phyloP scores from a whole-genome alignment of 2,888 invertebrate species.

The Metacarcinus magister region DNA sequence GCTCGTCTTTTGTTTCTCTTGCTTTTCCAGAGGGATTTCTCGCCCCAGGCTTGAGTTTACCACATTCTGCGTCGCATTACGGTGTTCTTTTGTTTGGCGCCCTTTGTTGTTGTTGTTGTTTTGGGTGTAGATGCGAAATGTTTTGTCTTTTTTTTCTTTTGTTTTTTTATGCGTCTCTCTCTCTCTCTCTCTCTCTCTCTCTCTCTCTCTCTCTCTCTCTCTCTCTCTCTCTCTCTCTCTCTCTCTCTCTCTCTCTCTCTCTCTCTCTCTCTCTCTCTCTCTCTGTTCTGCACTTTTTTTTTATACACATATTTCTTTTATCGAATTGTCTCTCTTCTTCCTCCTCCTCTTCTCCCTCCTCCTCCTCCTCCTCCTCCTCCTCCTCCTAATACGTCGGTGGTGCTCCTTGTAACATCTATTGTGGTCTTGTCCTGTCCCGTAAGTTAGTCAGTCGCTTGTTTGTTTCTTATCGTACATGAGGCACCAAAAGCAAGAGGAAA shows the following conservation, averaged over 20 bases:
- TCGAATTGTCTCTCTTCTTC: not conserved
- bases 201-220: conserved; percentile 61
- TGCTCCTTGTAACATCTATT: not conserved
- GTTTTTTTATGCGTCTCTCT: not conserved
- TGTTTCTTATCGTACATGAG: not conserved
- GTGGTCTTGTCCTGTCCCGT: conserved; percentile 3
- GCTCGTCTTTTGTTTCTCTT: not conserved
- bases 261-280: conserved; percentile 66
- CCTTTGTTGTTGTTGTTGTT: not conserved
- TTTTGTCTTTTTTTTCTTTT: not conserved
- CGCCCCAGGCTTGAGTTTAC: not conserved
- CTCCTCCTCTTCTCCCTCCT: not conserved
- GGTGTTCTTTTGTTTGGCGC: not conserved
- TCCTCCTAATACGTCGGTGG: conserved; percentile 1
- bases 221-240: conserved; percentile 67
- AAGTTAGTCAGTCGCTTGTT: not conserved
- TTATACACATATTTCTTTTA: not conserved
- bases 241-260: conserved; percentile 68
- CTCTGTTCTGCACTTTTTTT: not conserved
- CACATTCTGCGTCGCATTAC: not conserved
- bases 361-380: conserved; percentile 10
- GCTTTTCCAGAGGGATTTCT: not conserved
- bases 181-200: not conserved
- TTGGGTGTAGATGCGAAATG: not conserved
- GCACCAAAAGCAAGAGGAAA: not conserved